Evolutionary conservation across 2,888 invertebrate genomes (phyloP).

Genomic region (Ctena decussata): DNA sequence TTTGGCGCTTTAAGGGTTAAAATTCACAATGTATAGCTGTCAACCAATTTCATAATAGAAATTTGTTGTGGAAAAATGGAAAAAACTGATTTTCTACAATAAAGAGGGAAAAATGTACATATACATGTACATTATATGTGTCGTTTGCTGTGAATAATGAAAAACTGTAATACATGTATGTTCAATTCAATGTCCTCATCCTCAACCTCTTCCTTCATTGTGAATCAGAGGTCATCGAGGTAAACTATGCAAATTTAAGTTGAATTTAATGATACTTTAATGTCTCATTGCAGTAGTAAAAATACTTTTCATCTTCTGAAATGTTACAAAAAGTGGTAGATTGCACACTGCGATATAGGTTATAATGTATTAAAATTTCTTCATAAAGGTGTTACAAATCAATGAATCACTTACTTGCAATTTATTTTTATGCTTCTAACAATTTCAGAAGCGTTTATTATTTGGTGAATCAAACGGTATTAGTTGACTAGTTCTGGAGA

Average conservation of each 20-base stretch:
- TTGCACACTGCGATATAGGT: not conserved
- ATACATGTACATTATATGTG: too few relatives aligned
- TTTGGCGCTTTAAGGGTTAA: too few relatives aligned
- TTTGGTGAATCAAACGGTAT: not conserved
- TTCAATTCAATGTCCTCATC: too few relatives aligned
- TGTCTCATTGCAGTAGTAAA: not conserved
- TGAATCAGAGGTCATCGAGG: not conserved
- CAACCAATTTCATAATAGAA: too few relatives aligned
- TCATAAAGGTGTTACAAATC: constrained; percentile 1
- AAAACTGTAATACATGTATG: too few relatives aligned
- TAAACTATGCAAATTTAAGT: not conserved
- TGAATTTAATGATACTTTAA: not conserved
- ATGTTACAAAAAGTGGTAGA: not conserved
- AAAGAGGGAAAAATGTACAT: too few relatives aligned
- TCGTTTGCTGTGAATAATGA: too few relatives aligned
- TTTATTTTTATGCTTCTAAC: constrained; percentile 1
- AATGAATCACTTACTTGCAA: not conserved
- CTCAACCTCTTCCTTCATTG: too few relatives aligned
- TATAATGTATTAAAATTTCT: not conserved
- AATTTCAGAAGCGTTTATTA: not conserved
- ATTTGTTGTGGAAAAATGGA: too few relatives aligned
- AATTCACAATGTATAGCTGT: too few relatives aligned
- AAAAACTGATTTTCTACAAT: too few relatives aligned
- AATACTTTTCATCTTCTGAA: not conserved
- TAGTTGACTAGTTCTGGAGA: too few relatives aligned